phyloP scores from a whole-genome alignment of 2,888 invertebrate species.

The Acleris emargana region DNA sequence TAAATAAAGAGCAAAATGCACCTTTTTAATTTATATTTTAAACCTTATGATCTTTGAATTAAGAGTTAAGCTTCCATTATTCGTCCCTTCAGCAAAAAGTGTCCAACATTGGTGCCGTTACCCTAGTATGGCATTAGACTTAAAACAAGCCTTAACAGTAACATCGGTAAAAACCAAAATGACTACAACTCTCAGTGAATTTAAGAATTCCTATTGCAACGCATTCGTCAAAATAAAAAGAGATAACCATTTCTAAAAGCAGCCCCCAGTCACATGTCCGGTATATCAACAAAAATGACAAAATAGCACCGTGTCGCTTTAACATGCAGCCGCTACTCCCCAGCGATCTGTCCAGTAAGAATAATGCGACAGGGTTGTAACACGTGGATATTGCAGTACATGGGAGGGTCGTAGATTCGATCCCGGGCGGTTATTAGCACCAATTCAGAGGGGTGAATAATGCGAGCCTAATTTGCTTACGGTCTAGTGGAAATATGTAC shows the following conservation, averaged over 20 bases:
- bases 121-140: too few relatives aligned
- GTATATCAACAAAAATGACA: neutral
- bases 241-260: constrained; percentile 51
- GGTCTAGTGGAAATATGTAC: constrained; percentile 69
- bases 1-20: too few relatives aligned
- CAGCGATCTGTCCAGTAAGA: neutral
- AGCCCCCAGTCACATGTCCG: constrained; percentile 53
- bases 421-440: constrained; percentile 74
- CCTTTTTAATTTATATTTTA: too few relatives aligned
- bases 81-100: too few relatives aligned
- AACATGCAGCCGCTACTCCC: neutral
- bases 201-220: constrained; percentile 13
- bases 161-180: neutral
- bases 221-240: constrained; percentile 28
- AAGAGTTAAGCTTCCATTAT: too few relatives aligned
- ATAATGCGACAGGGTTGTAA: constrained; percentile 11
- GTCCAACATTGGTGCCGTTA: too few relatives aligned
- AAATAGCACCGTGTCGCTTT: constrained; percentile 5
- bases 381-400: constrained; percentile 28
- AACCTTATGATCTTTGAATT: too few relatives aligned
- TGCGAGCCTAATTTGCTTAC: constrained; percentile 76
- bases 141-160: neutral
- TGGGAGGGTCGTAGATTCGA: constrained; percentile 47
- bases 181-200: neutral
- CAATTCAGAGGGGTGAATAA: constrained; percentile 81